Percentiles rank a stretch among this genome's conserved stretches.
Evolutionary conservation across 2,888 invertebrate species (phyloP).

Genomic region (Ectropis crepuscularia): DNA sequence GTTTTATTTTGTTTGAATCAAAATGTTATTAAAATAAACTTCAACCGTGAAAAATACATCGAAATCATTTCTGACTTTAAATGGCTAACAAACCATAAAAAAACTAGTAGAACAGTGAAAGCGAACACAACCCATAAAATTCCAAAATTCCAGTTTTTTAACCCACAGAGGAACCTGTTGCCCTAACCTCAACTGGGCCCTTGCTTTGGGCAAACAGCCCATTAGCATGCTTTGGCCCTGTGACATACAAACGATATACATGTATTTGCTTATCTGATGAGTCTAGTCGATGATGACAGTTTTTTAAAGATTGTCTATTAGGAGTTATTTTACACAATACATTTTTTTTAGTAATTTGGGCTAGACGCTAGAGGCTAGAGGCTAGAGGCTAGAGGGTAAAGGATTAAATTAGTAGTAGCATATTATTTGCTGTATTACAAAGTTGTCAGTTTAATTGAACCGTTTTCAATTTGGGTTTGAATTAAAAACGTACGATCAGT

Average conservation of each 20-base stretch:
- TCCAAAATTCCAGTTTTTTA: constrained; percentile 29
- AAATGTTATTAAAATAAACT: neutral
- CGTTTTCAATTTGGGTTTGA: too few relatives aligned
- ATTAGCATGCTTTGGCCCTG: constrained; percentile 39
- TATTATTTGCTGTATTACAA: too few relatives aligned
- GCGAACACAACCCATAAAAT: constrained; percentile 9
- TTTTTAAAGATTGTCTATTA: too few relatives aligned
- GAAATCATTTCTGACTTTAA: neutral
- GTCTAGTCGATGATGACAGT: neutral
- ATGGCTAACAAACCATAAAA: neutral
- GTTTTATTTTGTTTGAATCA: neutral
- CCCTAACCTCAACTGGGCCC: constrained; percentile 27
- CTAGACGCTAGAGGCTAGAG: too few relatives aligned
- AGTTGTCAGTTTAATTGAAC: too few relatives aligned
- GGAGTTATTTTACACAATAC: too few relatives aligned
- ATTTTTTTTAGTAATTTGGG: too few relatives aligned
- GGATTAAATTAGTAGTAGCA: too few relatives aligned
- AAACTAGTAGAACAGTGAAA: constrained; percentile 22
- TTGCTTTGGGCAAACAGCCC: constrained; percentile 36
- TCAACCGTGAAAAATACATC: neutral
- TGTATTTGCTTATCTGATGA: constrained; percentile 2
- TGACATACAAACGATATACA: constrained; percentile 33
- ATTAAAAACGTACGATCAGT: too few relatives aligned
- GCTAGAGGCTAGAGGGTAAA: too few relatives aligned
- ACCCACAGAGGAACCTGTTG: constrained; percentile 38